Percentiles rank a stretch among this genome's conserved stretches.
Conservation (phyloP, 1,140 invertebrate genomes). For the Neodiprion pinetum region DNA sequence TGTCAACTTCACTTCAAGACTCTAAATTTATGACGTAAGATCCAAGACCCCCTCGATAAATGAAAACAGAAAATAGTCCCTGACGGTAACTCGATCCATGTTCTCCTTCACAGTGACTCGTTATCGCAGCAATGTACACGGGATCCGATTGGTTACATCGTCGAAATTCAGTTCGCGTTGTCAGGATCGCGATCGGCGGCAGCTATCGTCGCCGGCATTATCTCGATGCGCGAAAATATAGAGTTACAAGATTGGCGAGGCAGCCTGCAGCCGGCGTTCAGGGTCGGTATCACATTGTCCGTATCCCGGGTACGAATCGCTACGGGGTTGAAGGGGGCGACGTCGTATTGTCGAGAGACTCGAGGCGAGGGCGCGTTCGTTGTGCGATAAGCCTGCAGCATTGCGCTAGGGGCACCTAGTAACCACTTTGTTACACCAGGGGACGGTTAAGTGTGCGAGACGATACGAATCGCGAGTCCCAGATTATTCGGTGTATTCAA, state of each 20-base stretch:
- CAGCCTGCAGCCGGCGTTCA: not conserved
- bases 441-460: slow-evolving; percentile 53
- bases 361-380: not conserved
- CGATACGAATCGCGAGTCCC: slow-evolving; percentile 49
- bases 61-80: too few species aligned
- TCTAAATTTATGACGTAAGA: too few species aligned
- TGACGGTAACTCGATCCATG: too few species aligned
- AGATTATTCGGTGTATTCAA: slow-evolving; percentile 60
- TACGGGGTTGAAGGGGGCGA: too few species aligned
- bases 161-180: too few species aligned
- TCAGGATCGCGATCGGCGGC: too few species aligned
- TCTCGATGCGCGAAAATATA: slow-evolving; percentile 2
- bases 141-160: too few species aligned
- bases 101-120: too few species aligned
- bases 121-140: too few species aligned
- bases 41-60: too few species aligned
- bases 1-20: too few species aligned
- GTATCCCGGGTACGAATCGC: not conserved
- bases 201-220: not conserved
- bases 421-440: slow-evolving; percentile 59
- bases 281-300: not conserved
- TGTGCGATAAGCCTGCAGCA: slow-evolving; percentile 16
- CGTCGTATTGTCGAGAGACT: slow-evolving; percentile 3
- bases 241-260: slow-evolving; percentile 2
- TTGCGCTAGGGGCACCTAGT: slow-evolving; percentile 32